Base-by-base conservation (phyloP, 2,797 vertebrate genomes). In the Lophotriccus pileatus region DNA sequence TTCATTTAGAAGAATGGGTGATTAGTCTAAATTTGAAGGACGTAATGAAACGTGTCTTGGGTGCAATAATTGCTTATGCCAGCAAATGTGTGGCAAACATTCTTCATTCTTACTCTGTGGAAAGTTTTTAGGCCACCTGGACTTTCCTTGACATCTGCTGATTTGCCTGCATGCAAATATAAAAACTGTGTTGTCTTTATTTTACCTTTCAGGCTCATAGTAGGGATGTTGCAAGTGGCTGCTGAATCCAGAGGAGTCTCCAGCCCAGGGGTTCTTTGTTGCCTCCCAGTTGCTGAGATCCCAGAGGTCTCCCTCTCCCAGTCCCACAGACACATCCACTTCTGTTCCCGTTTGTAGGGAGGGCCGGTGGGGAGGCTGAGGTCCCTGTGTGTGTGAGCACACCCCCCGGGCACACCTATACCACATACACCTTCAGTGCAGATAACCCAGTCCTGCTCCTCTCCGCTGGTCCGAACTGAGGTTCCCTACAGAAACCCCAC, bases 391-490 rank as follows among this genome's bases (percentile, higher is more conserved):
- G 19, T 4, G 15, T 15, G 7, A 50, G 55, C 52, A 3, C 18
- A 4, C 0, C 2, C 15, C 4, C 5, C 1, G 2, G 6, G 27
- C 25, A 23, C 2, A 9, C 53, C 2, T 7, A 0, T 1, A 24
- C 5, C 14, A 4, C 44, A 4, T 0, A 4, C 28, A 13, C 14
- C 1, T 1, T 0, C 6, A 23, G 27, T 1, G 34, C 41, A 8
- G 44, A 4, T 0, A 36, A 23, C 49, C 36, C 82, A 10, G n/a
- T n/a, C 30, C 60, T 11, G 58, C 58, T 59, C 12, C 43, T 37
- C 58, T 16, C 23, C 1, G 4, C 41, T 27, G 25, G 1, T 43
- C 14, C 2, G 1, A 1, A 1, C 58, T 6, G 67, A 20, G 9
- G 6, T 0, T 43, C 64, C 69, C 39, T 11, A 3, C 24, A 19